Base-by-base conservation (phyloP, 2,888 invertebrate genomes). In the Eupithecia dodoneata region DNA sequence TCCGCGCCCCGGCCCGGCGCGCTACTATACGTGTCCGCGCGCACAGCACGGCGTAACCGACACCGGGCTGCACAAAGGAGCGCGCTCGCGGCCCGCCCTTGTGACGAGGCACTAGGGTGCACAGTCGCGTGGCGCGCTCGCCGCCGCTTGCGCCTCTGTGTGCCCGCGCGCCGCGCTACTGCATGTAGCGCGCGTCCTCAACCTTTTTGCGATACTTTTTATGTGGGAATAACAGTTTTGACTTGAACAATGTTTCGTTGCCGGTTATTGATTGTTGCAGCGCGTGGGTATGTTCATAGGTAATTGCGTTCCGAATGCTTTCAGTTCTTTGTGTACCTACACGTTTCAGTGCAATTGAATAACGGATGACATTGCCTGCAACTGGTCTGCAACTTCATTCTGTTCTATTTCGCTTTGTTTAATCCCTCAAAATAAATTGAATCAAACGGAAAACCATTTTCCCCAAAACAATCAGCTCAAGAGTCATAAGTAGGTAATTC, bases 51-150 rank as follows among this genome's bases (percentile, higher is more conserved):
- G 18, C 86, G 82, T 81, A 94, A 92, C 79, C 86, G 89, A 78
- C 94, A 49, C 82, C 92, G 93, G 92, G 91, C 93, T 94, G 93
- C 94, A 94, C 94, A 94, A 95, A 94, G 94, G 92, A 91, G 90
- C 85, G 81, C 77, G 85, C 84, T 30, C 30, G 87, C 52, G 90
- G 89, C 89, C 90, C 88, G 87, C 84, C 90, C 83, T 86, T 94
- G 90, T 78, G 0, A 0, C 72, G 0, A 4, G 0, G 2, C 0
- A 0, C 72, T 87, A 93, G 83, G 79, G 87, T 85, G 55, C 66
- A 84, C 73, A 86, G 85, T 88, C 78, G 77, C 70, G 55, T 67
- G 77, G 78, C 67, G 44, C 7, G 44, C 44, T 9, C 78, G 63
- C 52, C 52, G 66, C 41, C 41, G 13, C 42, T 66, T 66, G 13